These are phyloP conservation scores for Nymphalis urticae DNA, from an alignment of 2,888 invertebrate species.

Conservation along the genomic window DNA sequence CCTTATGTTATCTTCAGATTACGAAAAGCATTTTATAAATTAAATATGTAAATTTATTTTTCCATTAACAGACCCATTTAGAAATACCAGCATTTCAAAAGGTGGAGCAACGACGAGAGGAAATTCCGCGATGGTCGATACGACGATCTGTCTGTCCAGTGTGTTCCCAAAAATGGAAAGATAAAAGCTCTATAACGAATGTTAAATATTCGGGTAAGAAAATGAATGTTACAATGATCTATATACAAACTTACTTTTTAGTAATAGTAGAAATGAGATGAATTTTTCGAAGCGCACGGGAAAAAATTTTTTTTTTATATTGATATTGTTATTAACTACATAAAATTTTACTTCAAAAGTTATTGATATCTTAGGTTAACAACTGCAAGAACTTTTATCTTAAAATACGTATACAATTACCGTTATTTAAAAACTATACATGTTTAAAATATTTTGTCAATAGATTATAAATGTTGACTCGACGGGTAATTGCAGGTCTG, in stretches of 20 bases:
- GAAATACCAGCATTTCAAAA: conserved; percentile 66
- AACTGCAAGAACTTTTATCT: no score
- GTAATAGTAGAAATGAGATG: no score
- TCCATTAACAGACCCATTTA: conserved; percentile 49
- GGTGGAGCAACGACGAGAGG: conserved; percentile 43
- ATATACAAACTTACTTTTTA: no score
- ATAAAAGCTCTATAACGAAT: conserved; percentile 62
- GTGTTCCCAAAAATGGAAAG: conserved; percentile 75
- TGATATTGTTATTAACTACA: no score
- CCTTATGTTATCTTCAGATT: not conserved
- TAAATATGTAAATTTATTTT: conserved; percentile 1
- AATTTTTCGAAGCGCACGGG: no score
- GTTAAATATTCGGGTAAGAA: conserved; percentile 68
- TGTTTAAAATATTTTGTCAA: not conserved
- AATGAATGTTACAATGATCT: no score
- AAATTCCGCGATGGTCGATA: conserved; percentile 69
- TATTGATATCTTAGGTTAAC: no score
- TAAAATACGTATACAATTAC: not conserved
- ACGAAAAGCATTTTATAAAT: no score
- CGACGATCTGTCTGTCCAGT: conserved; percentile 73
- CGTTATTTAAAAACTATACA: not conserved
- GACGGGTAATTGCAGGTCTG: conserved; percentile 53
- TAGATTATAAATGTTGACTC: conserved; percentile 1
- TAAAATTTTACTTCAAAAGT: no score
- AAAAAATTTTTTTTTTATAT: no score